Evolutionary conservation across 2,797 vertebrate genomes (phyloP).

Genomic region (Graptemys geographica): DNA sequence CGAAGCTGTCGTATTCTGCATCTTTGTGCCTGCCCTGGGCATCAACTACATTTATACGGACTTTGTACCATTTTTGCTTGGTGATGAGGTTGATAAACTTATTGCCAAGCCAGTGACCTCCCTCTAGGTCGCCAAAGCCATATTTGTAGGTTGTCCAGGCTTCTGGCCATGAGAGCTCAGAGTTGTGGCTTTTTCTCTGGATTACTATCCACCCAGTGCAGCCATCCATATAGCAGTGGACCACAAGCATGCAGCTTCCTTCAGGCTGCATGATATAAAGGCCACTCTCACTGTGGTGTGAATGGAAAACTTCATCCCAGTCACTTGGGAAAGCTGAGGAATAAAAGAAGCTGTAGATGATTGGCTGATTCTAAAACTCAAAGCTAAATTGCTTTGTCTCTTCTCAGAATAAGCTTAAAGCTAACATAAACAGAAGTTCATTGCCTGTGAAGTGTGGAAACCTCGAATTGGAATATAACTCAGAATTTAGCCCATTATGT

Average conservation of each 20-base stretch:
- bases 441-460: not conserved
- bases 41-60: constrained; percentile 28
- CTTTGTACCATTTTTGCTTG: constrained; percentile 19
- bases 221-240: constrained; percentile 34
- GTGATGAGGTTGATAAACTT: constrained; percentile 47
- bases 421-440: not conserved
- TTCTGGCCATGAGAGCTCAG: constrained; percentile 33
- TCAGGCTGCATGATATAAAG: constrained; percentile 34
- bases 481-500: not conserved
- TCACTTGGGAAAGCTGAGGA: not conserved
- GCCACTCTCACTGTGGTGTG: not conserved
- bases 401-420: not conserved
- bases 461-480: constrained; percentile 8
- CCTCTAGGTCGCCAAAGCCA: constrained; percentile 41
- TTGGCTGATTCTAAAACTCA: not conserved
- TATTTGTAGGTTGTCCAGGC: not conserved
- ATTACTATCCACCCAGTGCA: constrained; percentile 21
- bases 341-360: constrained; percentile 7
- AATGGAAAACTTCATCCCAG: constrained; percentile 35
- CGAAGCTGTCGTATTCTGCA: constrained; percentile 34
- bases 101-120: constrained; percentile 27
- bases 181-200: constrained; percentile 17
- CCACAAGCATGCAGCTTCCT: constrained; percentile 11
- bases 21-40: not conserved
- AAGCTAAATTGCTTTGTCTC: not conserved